Evolutionary conservation across 1,140 invertebrate species (phyloP), one percentile per base, ranked within the genome.

Genomic region (Chironomus tepperi): DNA sequence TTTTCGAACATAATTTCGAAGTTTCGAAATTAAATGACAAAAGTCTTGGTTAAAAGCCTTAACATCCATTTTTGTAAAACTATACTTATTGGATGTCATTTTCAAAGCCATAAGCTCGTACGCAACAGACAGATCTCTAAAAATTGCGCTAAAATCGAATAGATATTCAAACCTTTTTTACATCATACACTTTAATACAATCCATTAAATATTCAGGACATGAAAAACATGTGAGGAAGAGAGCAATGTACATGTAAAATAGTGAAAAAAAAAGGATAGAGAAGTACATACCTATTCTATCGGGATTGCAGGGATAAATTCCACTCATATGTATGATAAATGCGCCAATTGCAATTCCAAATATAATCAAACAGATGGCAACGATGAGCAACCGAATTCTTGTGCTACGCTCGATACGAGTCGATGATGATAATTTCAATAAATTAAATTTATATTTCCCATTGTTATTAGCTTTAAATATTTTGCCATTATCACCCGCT

Each of bases 321-420:
- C 65, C 65, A 70, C 65, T 70, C 65, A 70, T 21, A 21, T 70
- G 65, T 70, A 70, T 18, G 65, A 21, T 18, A 18, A 70, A 70
- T 70, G 65, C 65, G 19, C 65, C 65, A 70, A 70, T 70, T 70
- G 65, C 65, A 70, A 70, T 70, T 70, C 65, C 65, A 70, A 70
- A 70, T 21, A 70, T 70, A 21, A 70, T 70, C 16, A 70, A 21
- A 70, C 16, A 70, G 19, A 70, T 70, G 16, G 65, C 65, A 10
- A 70, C 19, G 16, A 70, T 70, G 10, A 70, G 65, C 65, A 70
- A 70, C 6, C 65, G 65, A 70, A 18, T 70, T 7, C 65, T 18
- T 7, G 16, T 70, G 6, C 16, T 70, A 18, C 65, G 16, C 18
- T 18, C 65, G n/a, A 18, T 16, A 10, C 16, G 16, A 9, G 19